Percentiles rank a stretch among this genome's conserved stretches.
These are phyloP conservation scores for Brachyhypopomus gauderio DNA, from an alignment of 2,113 vertebrate genomes.

Conservation along the genomic window DNA sequence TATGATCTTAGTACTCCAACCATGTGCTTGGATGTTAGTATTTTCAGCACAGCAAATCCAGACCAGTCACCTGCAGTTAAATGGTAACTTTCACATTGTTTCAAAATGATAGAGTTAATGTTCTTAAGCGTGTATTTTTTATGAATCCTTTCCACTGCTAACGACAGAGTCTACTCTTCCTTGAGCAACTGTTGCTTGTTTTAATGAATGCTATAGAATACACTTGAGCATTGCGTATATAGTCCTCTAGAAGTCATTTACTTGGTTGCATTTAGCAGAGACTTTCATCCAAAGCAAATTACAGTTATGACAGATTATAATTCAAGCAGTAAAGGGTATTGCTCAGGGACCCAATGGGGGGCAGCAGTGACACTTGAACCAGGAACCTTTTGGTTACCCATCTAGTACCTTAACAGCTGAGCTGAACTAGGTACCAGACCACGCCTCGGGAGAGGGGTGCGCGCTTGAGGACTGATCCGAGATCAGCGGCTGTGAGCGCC, in stretches of 20 bases:
- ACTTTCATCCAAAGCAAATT: too few species aligned
- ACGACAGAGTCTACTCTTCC: background rate
- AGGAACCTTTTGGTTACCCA: too few species aligned
- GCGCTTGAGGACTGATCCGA: slow-evolving; percentile 58
- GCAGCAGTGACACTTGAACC: too few species aligned
- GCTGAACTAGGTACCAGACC: slow-evolving; percentile 24
- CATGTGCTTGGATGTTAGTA: background rate
- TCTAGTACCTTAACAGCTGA: background rate
- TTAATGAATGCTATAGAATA: slow-evolving; percentile 20
- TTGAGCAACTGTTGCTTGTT: slow-evolving; percentile 2
- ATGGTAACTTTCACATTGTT: background rate
- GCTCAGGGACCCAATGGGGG: too few species aligned
- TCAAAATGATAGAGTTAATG: background rate
- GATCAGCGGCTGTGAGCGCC: slow-evolving; percentile 55
- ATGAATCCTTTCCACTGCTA: background rate
- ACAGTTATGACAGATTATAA: too few species aligned
- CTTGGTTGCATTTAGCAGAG: too few species aligned
- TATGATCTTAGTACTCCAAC: background rate
- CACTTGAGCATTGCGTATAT: slow-evolving; percentile 1
- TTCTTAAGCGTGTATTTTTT: background rate
- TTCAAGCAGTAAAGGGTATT: too few species aligned
- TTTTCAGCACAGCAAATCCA: background rate
- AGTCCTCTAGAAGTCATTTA: slow-evolving; percentile 1
- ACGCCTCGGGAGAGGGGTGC: slow-evolving; percentile 11
- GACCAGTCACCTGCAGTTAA: background rate